phyloP scores from a whole-genome alignment of 2,113 vertebrate genomes.

The Aix galericulata region DNA sequence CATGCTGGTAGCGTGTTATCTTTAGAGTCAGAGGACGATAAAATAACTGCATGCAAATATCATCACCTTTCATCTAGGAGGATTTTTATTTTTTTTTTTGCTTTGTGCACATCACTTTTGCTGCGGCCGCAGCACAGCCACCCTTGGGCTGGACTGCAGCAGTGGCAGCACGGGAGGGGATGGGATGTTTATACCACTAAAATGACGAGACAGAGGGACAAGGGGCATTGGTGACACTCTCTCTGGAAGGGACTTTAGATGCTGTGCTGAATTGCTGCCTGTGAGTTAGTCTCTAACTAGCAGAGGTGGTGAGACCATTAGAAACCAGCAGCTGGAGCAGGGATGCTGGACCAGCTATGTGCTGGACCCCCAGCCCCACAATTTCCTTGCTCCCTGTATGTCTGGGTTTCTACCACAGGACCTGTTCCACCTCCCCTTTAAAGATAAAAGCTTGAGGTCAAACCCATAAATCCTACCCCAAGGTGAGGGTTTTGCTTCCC shows the following conservation, averaged over 20 bases:
- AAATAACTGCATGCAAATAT: not conserved
- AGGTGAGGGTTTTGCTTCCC: not conserved
- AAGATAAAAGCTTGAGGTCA: not conserved
- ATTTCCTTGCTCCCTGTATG: accelerated
- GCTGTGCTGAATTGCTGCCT: not conserved
- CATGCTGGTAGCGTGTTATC: not conserved
- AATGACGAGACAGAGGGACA: not conserved
- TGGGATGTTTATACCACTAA: not conserved
- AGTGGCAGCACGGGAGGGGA: not conserved
- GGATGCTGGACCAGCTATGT: not conserved
- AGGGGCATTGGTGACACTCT: not conserved
- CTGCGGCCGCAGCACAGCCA: not conserved
- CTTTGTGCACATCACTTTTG: not conserved
- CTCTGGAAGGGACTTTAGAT: not conserved
- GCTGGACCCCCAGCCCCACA: not conserved
- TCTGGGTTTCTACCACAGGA: not conserved
- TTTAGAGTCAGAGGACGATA: not conserved
- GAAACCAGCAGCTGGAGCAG: not conserved
- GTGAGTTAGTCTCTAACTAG: not conserved
- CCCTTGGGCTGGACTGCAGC: not conserved
- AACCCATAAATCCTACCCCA: not conserved
- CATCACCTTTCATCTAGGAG: not conserved
- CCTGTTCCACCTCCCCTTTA: not conserved
- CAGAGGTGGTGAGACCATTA: accelerated
- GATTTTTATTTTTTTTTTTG: not conserved